Conservation (phyloP, 2,888 invertebrate genomes). For the Sturmia bella region DNA sequence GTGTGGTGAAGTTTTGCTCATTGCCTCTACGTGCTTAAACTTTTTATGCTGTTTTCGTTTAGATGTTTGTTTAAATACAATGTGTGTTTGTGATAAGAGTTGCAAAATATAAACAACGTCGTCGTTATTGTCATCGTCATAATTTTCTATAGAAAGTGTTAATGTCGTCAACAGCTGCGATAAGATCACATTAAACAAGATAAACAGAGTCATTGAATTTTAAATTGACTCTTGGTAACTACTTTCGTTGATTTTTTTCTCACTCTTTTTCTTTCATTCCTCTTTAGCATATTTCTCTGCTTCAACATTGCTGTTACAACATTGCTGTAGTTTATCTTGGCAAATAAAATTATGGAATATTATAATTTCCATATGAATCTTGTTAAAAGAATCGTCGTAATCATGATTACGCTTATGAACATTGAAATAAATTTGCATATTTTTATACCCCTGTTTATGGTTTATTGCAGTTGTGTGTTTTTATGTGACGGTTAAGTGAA, state of each 20-base stretch:
- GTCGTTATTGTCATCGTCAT: slow-evolving; percentile 41
- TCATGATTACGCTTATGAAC: not conserved
- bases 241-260: not conserved
- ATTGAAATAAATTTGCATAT: too few species aligned
- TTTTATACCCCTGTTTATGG: too few species aligned
- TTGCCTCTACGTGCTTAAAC: not conserved
- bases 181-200: slow-evolving; percentile 61
- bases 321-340: not conserved
- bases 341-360: slow-evolving; percentile 17
- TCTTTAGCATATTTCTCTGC: not conserved
- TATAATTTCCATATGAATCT: slow-evolving; percentile 1
- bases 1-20: slow-evolving; percentile 17
- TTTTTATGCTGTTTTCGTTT: too few species aligned
- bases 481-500: too few species aligned
- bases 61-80: not conserved
- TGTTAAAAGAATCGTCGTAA: not conserved
- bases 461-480: too few species aligned
- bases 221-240: slow-evolving; percentile 20
- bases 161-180: slow-evolving; percentile 63
- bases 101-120: slow-evolving; percentile 10
- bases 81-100: slow-evolving; percentile 28
- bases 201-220: slow-evolving; percentile 51
- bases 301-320: not conserved
- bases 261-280: not conserved
- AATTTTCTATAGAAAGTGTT: slow-evolving; percentile 61